Percentiles rank a stretch among this genome's conserved stretches.
phyloP scores from a whole-genome alignment of 2,797 vertebrate genomes.

The Takifugu rubripes region DNA sequence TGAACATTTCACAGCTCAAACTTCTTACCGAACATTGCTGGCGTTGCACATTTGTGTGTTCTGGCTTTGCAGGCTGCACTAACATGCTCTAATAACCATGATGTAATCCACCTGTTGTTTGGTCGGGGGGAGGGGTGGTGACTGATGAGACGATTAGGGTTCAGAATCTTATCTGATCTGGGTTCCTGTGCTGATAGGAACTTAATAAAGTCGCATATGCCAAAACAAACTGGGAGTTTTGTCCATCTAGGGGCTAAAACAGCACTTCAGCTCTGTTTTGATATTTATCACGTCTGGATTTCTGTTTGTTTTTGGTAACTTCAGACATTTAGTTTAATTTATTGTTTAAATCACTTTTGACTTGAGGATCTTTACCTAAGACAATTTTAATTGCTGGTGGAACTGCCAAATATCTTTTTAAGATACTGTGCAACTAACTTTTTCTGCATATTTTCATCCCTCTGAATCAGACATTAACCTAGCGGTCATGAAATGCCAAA shows the following conservation, averaged over 20 bases:
- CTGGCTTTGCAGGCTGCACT: slow-evolving; percentile 40
- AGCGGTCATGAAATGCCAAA: slow-evolving; percentile 20
- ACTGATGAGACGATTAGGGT: slow-evolving; percentile 55
- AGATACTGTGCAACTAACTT: slow-evolving; percentile 6
- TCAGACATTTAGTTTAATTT: slow-evolving; percentile 22
- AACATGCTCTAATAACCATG: slow-evolving; percentile 47
- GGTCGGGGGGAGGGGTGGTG: slow-evolving; percentile 23
- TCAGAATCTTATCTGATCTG: slow-evolving; percentile 66
- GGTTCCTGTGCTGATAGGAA: slow-evolving; percentile 39
- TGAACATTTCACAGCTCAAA: not conserved
- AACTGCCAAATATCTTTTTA: slow-evolving; percentile 12
- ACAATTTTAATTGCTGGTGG: not conserved
- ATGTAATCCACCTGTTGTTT: slow-evolving; percentile 60
- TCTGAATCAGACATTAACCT: slow-evolving; percentile 22
- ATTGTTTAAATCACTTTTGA: slow-evolving; percentile 14
- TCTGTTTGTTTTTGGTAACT: too few relatives aligned
- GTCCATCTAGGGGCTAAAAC: slow-evolving; percentile 13
- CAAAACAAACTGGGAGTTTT: slow-evolving; percentile 20
- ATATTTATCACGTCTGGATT: too few relatives aligned
- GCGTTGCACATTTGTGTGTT: slow-evolving; percentile 35
- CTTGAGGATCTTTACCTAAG: slow-evolving; percentile 5
- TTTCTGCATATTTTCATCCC: slow-evolving; percentile 11
- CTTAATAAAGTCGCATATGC: slow-evolving; percentile 31
- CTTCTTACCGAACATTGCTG: slow-evolving; percentile 1
- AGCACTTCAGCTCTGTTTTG: too few relatives aligned